A percentile compares a stretch with the other conserved stretches of the same genome.
Evolutionary conservation across 2,888 invertebrate genomes (phyloP).

Genomic region (Herminia tarsipennalis): DNA sequence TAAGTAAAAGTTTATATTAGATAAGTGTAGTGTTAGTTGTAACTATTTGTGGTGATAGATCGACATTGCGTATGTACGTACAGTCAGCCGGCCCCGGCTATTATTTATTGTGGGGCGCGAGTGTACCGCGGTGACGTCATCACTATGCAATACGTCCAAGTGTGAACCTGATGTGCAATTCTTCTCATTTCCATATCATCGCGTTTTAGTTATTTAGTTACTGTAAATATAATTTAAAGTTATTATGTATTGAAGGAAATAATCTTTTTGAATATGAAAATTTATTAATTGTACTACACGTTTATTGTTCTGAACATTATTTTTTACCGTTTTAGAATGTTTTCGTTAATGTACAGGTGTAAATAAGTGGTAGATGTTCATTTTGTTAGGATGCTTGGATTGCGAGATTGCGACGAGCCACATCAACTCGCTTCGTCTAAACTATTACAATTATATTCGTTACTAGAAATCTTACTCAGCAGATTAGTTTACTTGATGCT

Average conservation of each 20-base stretch:
- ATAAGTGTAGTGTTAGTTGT: constrained; percentile 74
- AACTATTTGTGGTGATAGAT: constrained; percentile 64
- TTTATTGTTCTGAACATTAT: constrained; percentile 80
- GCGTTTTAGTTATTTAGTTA: constrained; percentile 81
- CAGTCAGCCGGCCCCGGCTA: constrained; percentile 16
- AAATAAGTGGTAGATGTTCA: constrained; percentile 79
- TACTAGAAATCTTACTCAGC: constrained; percentile 41
- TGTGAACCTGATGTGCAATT: constrained; percentile 82
- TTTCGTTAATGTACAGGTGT: constrained; percentile 83
- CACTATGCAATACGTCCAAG: constrained; percentile 78
- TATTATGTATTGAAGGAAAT: constrained; percentile 56
- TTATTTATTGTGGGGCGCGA: constrained; percentile 39
- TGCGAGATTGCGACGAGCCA: background rate
- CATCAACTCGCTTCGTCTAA: constrained; percentile 7
- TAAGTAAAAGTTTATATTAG: constrained; percentile 77
- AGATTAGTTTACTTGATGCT: constrained; percentile 55
- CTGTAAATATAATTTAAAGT: constrained; percentile 84
- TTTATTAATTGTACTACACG: constrained; percentile 68
- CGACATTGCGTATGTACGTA: constrained; percentile 51
- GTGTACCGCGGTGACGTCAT: constrained; percentile 58
- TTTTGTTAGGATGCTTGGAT: constrained; percentile 62
- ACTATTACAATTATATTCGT: constrained; percentile 27
- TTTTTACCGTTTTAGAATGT: constrained; percentile 75
- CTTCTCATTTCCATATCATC: constrained; percentile 82
- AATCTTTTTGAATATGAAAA: constrained; percentile 70